Evolutionary conservation across 2,888 invertebrate genomes (phyloP), one percentile per base, ranked within the genome.

Genomic region (Siphlonurus alternatus): DNA sequence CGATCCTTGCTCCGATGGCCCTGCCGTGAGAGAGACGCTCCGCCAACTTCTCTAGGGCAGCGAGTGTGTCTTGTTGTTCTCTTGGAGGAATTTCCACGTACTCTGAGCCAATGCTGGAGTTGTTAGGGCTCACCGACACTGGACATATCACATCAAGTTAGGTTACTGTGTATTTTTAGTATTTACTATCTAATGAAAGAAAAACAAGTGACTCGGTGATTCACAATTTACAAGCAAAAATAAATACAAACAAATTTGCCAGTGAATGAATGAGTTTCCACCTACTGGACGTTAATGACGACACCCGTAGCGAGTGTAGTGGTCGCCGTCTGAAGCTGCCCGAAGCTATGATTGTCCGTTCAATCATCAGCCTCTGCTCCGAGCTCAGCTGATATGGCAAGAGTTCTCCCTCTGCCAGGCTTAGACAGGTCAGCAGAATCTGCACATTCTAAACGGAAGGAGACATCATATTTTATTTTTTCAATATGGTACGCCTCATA

Each of bases 341-440:
- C 5, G 56, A 56, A 18, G 56, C 15, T n/a, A 20, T n/a, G 7
- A 20, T 18, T 56, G 56, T 20, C n/a, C 20, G 56, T 20, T 56
- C 56, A 7, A 56, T 56, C 19, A 56, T n/a, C 7, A n/a, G 5
- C 5, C 56, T 10, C 22, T 56, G 56, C 56, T 56, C 56, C 5
- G 56, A 56, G 56, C 56, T 56, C 7, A 56, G 64, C 20, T 64
- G 64, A 53, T 60, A 64, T 23, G 64, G 64, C 60, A 60, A 53
- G 19, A 64, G n/a, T 18, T 79, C 76, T 2, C 83, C 83, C 72
- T 87, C 86, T 0, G 85, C 86, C 63, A 87, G 72, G 70, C 79
- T 80, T 68, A 83, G 75, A 67, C 84, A 85, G 1, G 85, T 77
- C 72, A 83, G 78, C 60, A 86, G 71, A 54, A 84, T 79, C 70